A percentile compares a stretch with the other conserved stretches of the same genome.
phyloP scores from a whole-genome alignment of 2,797 vertebrate genomes.

The Pangasius sanitwongsei region DNA sequence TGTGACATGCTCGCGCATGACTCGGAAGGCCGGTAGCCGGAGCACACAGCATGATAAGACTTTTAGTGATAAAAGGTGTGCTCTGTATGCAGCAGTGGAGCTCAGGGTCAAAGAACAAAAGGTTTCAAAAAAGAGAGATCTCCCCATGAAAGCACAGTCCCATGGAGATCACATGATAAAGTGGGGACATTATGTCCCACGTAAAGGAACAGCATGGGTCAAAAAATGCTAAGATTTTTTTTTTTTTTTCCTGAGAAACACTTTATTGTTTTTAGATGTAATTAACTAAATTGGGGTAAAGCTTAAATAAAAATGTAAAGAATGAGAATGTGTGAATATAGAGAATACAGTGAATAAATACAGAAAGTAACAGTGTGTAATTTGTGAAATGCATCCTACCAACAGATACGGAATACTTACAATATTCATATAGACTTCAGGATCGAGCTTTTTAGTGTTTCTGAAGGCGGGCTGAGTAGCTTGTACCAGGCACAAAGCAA shows the following conservation, averaged over 20 bases:
- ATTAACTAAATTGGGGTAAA: background rate
- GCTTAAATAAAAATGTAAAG: background rate
- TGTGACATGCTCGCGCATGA: background rate
- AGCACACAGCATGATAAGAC: constrained; percentile 12
- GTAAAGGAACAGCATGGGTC: background rate
- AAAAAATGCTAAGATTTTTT: too few species aligned
- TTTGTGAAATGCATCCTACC: background rate
- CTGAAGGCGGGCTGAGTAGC: background rate
- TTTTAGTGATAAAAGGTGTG: constrained; percentile 6
- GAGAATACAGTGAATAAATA: background rate
- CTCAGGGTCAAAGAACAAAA: constrained; percentile 41
- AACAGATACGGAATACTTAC: constrained; percentile 62
- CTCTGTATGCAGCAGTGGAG: constrained; percentile 31
- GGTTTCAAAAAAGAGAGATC: constrained; percentile 18
- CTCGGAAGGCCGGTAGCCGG: background rate
- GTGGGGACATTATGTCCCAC: background rate
- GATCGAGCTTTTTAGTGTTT: constrained; percentile 63
- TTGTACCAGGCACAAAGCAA: constrained; percentile 43
- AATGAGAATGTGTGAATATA: background rate
- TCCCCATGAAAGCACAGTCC: background rate
- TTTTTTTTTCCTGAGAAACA: background rate
- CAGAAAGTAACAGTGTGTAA: background rate
- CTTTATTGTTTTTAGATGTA: background rate
- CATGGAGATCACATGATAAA: constrained; percentile 11
- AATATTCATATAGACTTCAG: constrained; percentile 80